phyloP scores from a whole-genome alignment of 2,797 vertebrate species.

The Microctenopoma lineatum region DNA sequence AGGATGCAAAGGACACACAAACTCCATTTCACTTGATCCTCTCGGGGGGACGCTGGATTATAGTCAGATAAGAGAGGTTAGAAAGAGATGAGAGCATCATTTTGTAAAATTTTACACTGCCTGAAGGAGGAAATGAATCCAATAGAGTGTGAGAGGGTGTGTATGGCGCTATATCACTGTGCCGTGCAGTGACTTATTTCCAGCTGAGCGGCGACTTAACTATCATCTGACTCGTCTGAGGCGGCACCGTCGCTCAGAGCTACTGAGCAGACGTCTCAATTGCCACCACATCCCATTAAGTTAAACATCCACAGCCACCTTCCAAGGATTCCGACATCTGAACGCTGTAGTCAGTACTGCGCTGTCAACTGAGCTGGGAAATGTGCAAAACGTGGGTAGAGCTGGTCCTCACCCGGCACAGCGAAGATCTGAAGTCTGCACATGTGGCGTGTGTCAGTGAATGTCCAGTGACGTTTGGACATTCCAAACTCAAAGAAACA shows the following conservation, averaged over 20 bases:
- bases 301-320: conserved; percentile 42
- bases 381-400: neutral
- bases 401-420: conserved; percentile 1
- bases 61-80: conserved; percentile 8
- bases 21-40: conserved; percentile 40
- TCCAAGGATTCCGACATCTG: neutral
- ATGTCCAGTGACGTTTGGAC: no score
- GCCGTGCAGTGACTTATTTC: conserved; percentile 37
- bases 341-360: no score
- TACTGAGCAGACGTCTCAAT: conserved; percentile 43
- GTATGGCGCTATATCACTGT: conserved; percentile 9
- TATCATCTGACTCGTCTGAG: conserved; percentile 30
- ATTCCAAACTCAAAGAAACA: no score
- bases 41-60: conserved; percentile 29
- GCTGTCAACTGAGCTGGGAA: conserved; percentile 21
- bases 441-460: neutral
- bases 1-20: conserved; percentile 43
- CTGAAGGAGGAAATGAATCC: conserved; percentile 20
- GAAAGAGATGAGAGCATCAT: neutral
- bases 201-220: conserved; percentile 27
- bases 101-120: conserved; percentile 9
- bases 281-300: conserved; percentile 49
- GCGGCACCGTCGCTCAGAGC: conserved; percentile 49
- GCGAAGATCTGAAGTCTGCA: conserved; percentile 6
- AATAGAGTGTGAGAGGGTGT: conserved; percentile 12